Base-by-base conservation (phyloP, 2,113 vertebrate species). In the Epinephelus moara region DNA sequence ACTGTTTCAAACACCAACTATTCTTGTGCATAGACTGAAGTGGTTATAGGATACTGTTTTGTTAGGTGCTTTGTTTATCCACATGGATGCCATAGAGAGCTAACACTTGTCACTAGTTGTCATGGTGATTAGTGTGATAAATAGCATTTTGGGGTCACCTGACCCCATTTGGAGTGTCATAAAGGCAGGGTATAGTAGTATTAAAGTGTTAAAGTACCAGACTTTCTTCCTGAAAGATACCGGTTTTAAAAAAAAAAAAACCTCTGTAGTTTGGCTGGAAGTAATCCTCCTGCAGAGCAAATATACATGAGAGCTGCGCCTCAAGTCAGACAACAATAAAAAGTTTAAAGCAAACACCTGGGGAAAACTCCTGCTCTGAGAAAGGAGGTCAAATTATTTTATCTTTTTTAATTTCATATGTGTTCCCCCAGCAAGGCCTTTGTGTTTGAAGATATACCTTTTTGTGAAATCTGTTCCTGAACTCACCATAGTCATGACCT, bases 381-480 rank as follows among this genome's bases (percentile, higher is more conserved):
- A 85, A 91, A 88, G 11, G 50, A 91, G 83, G 90, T 92, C 85
- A 89, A 45, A 80, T 55, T 23, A 57, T 85, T 92, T 91, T 93
- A 80, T 92, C 92, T 92, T 92, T 93, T 92, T 94, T 62, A 86
- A 78, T 88, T 75, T 78, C 67, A 61, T 27, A 59, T 79, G 55
- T 55, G 59, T 78, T 75, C 87, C 85, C 89, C 74, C 80, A n/a
- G 23, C 42, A 74, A 77, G 86, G 62, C 61, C 37, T 56, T 67
- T 33, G 76, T 86, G 33, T 92, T 87, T 89, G 86, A 95, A 95
- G 94, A 89, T 78, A 77, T 81, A 85, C 90, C 87, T 92, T 92
- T 91, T 89, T 93, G 91, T 93, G 92, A 94, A 94, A 91, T 91
- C 88, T 90, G 88, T 89, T 88, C 52, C 88, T 86, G 84, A 79